These are phyloP conservation scores for Sarcoramphus papa DNA, from an alignment of 2,797 vertebrate species.

Conservation along the genomic window DNA sequence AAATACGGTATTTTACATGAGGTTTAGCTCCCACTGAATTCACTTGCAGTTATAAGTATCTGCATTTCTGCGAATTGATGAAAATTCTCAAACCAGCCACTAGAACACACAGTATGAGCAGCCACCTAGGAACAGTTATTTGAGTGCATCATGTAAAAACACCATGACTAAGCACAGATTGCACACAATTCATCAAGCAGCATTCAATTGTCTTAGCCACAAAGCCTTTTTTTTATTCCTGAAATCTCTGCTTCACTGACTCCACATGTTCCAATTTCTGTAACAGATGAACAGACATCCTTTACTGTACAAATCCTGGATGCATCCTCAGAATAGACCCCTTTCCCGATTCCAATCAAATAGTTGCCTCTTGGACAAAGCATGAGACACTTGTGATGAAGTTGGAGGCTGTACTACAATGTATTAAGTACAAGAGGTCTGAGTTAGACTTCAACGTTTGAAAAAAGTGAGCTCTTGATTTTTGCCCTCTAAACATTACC, in stretches of 20 bases:
- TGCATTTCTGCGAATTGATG: not conserved
- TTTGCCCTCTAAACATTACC: not conserved
- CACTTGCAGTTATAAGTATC: not conserved
- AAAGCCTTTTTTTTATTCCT: not conserved
- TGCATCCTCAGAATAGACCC: not conserved
- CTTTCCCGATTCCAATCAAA: not conserved
- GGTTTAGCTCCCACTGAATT: not conserved
- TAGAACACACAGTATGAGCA: not conserved
- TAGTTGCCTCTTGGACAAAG: not conserved
- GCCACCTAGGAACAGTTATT: not conserved
- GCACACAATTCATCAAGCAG: not conserved
- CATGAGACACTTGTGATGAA: not conserved
- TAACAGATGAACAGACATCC: not conserved
- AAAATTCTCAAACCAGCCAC: not conserved
- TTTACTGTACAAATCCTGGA: not conserved
- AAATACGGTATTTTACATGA: not conserved
- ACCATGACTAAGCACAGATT: not conserved
- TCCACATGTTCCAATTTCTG: not conserved
- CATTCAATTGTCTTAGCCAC: not conserved
- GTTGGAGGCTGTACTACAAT: not conserved
- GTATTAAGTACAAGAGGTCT: not conserved
- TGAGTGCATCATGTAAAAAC: not conserved
- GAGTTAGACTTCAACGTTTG: not conserved
- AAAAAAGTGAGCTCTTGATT: not conserved
- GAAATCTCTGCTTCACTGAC: not conserved